Evolutionary conservation across 2,797 vertebrate genomes (phyloP).

Genomic region (Betta splendens): DNA sequence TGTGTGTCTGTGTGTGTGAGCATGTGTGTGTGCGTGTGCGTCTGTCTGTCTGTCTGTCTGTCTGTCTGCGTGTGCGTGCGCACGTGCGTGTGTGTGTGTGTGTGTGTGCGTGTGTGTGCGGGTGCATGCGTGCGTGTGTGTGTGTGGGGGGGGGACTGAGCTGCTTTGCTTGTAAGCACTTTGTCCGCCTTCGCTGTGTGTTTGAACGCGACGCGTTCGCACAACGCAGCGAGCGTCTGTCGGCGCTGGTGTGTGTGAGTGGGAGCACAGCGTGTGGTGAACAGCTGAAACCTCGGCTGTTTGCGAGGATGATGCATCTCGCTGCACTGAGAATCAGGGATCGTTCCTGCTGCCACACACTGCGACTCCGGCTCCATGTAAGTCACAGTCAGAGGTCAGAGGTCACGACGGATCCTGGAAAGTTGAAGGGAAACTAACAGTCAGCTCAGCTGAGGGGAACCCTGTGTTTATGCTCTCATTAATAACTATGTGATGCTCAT

Average conservation of each 20-base stretch:
- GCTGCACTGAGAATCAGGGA: not conserved
- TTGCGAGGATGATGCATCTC: not conserved
- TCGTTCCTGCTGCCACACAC: not conserved
- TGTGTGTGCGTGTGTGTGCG: slow-evolving; percentile 22
- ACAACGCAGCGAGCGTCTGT: slow-evolving; percentile 13
- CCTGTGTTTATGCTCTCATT: too few species aligned
- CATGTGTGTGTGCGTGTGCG: slow-evolving; percentile 19
- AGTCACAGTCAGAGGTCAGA: too few species aligned
- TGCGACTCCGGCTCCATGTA: too few species aligned
- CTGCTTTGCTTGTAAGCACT: slow-evolving; percentile 44
- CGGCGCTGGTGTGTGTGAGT: slow-evolving; percentile 28
- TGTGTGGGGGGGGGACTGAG: slow-evolving; percentile 25
- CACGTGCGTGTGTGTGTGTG: slow-evolving; percentile 28
- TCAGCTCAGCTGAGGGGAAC: too few species aligned
- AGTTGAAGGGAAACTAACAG: not conserved
- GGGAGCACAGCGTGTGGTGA: slow-evolving; percentile 28
- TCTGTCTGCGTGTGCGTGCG: too few species aligned
- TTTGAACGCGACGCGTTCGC: slow-evolving; percentile 25
- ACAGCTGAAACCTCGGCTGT: slow-evolving; percentile 6
- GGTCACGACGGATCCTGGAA: too few species aligned
- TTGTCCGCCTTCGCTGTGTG: slow-evolving; percentile 43
- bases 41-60: slow-evolving; percentile 32
- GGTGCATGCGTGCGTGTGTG: too few species aligned
- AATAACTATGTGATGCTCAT: too few species aligned
- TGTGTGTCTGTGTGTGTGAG: slow-evolving; percentile 44